phyloP scores from a whole-genome alignment of 2,113 vertebrate species.

The Orthochromis malagaraziensis region DNA sequence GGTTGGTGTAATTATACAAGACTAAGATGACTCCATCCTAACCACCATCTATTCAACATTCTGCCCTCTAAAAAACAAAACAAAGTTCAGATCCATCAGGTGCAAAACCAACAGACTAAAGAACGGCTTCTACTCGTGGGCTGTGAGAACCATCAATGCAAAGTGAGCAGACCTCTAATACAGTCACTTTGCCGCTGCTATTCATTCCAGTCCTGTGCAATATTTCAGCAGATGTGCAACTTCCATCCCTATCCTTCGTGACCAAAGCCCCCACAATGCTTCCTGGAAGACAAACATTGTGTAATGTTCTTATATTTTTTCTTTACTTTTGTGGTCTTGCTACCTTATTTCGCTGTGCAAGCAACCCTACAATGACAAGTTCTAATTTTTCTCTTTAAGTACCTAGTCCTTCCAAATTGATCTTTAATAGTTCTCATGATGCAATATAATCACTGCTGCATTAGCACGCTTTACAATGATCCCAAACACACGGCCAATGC shows the following conservation, averaged over 20 bases:
- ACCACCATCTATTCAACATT: background rate
- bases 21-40: background rate
- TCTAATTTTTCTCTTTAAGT: background rate
- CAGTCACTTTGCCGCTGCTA: accelerated
- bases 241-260: accelerated
- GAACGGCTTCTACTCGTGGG: accelerated
- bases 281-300: background rate
- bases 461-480: background rate
- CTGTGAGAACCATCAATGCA: background rate
- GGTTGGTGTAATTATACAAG: accelerated
- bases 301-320: accelerated
- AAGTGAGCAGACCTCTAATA: accelerated
- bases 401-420: accelerated
- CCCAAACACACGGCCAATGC: background rate
- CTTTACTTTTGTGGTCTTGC: background rate
- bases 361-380: accelerated
- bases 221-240: background rate
- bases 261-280: background rate
- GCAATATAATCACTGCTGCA: background rate
- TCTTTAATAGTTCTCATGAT: background rate
- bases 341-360: accelerated
- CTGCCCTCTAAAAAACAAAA: background rate
- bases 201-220: accelerated
- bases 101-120: background rate
- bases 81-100: background rate